Conservation (phyloP, 2,888 invertebrate genomes). For the Holacanthella duospinosa region DNA sequence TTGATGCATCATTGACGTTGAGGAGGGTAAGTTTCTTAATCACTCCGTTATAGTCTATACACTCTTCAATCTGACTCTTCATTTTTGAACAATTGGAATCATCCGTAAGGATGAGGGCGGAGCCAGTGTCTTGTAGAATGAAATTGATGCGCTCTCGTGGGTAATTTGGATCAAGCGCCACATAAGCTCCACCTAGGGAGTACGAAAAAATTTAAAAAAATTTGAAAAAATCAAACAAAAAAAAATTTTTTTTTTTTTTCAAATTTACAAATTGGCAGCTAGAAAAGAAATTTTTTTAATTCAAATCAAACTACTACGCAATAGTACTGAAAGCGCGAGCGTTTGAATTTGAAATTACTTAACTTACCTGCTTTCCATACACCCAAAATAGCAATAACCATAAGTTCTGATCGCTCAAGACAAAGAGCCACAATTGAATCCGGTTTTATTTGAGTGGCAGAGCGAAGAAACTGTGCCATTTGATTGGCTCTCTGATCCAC, state of each 20-base stretch:
- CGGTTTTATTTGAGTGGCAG: not conserved
- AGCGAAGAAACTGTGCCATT: not conserved
- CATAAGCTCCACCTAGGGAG: slow-evolving; percentile 6
- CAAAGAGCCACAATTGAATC: not conserved
- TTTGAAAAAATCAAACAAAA: no score
- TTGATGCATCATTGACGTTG: not conserved
- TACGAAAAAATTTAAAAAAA: no score
- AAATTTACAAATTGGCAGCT: no score
- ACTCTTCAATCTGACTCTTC: not conserved
- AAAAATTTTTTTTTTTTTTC: no score
- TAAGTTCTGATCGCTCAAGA: not conserved
- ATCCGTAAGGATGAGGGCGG: not conserved
- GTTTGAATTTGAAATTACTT: no score
- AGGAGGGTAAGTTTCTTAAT: not conserved
- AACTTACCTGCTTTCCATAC: not conserved
- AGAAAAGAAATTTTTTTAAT: no score
- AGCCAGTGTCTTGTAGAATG: not conserved
- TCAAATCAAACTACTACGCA: no score
- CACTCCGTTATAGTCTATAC: no score
- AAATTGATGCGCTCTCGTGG: not conserved
- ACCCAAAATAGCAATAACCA: not conserved
- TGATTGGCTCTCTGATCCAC: not conserved
- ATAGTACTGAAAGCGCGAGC: no score
- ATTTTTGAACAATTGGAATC: not conserved
- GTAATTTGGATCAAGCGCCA: slow-evolving; percentile 7